These are phyloP conservation scores for Neosalanx taihuensis DNA, from an alignment of 2,797 vertebrate genomes.

Conservation along the genomic window DNA sequence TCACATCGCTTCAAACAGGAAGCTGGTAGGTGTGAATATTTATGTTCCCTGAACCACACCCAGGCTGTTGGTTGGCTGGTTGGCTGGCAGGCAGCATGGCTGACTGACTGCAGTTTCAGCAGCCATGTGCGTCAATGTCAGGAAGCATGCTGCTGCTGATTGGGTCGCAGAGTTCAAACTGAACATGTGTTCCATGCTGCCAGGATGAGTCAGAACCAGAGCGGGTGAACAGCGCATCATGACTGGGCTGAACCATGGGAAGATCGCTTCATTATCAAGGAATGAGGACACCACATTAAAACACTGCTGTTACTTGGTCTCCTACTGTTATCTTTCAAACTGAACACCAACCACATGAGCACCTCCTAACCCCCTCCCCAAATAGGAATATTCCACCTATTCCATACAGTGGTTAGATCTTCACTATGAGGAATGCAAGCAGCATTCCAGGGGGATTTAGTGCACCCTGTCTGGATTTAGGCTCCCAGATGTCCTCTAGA, in stretches of 20 bases:
- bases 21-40: background rate
- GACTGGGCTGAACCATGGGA: constrained; percentile 1
- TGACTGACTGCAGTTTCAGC: background rate
- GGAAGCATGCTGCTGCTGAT: too few species aligned
- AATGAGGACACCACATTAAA: background rate
- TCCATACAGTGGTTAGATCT: constrained; percentile 32
- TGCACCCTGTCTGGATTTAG: constrained; percentile 38
- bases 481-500: constrained; percentile 3
- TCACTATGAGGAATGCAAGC: constrained; percentile 3
- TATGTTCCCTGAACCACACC: background rate
- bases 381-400: constrained; percentile 52
- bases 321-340: background rate
- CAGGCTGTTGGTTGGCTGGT: too few species aligned
- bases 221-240: background rate
- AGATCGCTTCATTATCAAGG: background rate
- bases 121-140: background rate
- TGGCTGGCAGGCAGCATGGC: too few species aligned
- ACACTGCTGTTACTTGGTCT: background rate
- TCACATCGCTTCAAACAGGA: background rate
- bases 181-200: constrained; percentile 7
- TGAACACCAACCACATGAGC: background rate
- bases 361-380: background rate
- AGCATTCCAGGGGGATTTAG: constrained; percentile 53
- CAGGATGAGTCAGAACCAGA: constrained; percentile 18
- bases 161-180: background rate